These are phyloP conservation scores for Leptinotarsa peninsularis DNA, from an alignment of 2,888 invertebrate genomes.

Conservation along the genomic window DNA sequence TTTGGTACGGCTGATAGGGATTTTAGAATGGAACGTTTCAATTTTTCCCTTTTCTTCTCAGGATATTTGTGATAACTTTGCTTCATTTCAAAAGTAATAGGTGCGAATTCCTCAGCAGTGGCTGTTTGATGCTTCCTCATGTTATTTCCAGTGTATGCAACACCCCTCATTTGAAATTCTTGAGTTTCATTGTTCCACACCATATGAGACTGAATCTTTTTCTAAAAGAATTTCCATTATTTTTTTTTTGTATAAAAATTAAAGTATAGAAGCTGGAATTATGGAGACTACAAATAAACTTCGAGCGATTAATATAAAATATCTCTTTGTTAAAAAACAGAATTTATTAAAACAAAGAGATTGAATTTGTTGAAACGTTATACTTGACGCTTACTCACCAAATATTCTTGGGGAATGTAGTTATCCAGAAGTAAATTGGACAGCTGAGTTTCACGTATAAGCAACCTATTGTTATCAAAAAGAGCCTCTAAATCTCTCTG, in stretches of 20 bases:
- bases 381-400: conserved; percentile 69
- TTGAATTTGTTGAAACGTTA: neutral
- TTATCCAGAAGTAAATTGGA: conserved; percentile 91
- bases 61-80: conserved; percentile 63
- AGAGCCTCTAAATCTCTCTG: conserved; percentile 97
- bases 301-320: too few relatives aligned
- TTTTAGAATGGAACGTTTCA: conserved; percentile 51
- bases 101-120: conserved; percentile 58
- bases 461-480: conserved; percentile 90
- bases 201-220: conserved; percentile 89
- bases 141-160: conserved; percentile 99
- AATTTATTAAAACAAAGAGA: too few relatives aligned
- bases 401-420: conserved; percentile 94
- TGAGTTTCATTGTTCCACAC: conserved; percentile 99
- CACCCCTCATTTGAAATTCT: conserved; percentile 97
- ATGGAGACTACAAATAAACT: too few relatives aligned
- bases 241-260: neutral
- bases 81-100: conserved; percentile 60
- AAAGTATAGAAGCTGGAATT: too few relatives aligned
- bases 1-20: conserved; percentile 54
- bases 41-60: conserved; percentile 55
- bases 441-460: conserved; percentile 90
- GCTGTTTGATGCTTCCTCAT: conserved; percentile 81
- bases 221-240: conserved; percentile 67
- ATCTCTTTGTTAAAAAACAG: too few relatives aligned